These are phyloP conservation scores for Bellardia bayeri DNA, from an alignment of 2,888 invertebrate genomes.

Conservation along the genomic window DNA sequence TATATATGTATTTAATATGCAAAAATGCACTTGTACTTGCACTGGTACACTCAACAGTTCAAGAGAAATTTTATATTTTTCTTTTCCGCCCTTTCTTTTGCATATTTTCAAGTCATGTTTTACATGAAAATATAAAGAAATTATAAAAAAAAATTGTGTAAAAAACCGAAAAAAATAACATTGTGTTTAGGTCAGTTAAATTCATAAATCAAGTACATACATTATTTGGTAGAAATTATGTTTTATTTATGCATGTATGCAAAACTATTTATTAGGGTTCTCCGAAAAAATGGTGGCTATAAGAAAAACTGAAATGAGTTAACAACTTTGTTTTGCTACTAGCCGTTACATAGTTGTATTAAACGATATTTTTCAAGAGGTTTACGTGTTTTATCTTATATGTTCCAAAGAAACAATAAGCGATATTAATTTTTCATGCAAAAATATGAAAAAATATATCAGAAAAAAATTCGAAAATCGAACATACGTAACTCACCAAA, in stretches of 20 bases:
- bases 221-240: not conserved
- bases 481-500: too few species aligned
- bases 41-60: not conserved
- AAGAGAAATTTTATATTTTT: not conserved
- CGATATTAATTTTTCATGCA: too few species aligned
- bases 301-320: too few species aligned
- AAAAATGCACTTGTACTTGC: slow-evolving; percentile 34
- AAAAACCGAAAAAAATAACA: not conserved
- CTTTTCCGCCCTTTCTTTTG: not conserved
- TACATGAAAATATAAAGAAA: not conserved
- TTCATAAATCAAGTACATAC: slow-evolving; percentile 42
- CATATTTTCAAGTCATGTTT: not conserved
- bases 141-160: not conserved
- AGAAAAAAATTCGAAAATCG: too few species aligned
- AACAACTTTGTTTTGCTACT: too few species aligned
- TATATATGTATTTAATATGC: slow-evolving; percentile 41
- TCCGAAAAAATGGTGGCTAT: too few species aligned
- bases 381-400: too few species aligned
- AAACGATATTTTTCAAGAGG: too few species aligned
- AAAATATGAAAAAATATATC: too few species aligned
- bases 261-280: not conserved
- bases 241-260: slow-evolving; percentile 1
- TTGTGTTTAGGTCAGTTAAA: slow-evolving; percentile 40
- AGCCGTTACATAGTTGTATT: too few species aligned
- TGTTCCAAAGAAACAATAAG: too few species aligned